Conservation (phyloP, 2,113 vertebrate species). For the Beaufortia kweichowensis region DNA sequence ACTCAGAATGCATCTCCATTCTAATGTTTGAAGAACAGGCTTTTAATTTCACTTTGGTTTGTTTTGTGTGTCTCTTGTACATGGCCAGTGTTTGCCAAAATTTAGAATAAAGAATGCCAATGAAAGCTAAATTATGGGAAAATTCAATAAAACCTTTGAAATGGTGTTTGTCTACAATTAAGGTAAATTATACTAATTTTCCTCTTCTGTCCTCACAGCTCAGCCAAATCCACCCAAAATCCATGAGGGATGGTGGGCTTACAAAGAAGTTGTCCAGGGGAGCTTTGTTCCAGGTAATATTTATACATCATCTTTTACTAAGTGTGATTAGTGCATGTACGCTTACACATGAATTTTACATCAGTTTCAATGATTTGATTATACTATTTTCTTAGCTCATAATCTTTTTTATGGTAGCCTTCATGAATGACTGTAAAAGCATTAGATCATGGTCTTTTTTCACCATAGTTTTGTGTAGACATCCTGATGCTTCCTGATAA, state of each 20-base stretch:
- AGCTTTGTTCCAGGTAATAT: conserved; percentile 97
- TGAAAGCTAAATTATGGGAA: neutral
- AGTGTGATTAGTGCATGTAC: neutral
- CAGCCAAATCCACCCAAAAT: conserved; percentile 96
- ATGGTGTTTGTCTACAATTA: conserved; percentile 30
- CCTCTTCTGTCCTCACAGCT: conserved; percentile 73
- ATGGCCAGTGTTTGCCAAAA: conserved; percentile 41
- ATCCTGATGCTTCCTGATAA: too few species aligned
- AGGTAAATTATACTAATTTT: conserved; percentile 40
- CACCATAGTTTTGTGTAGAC: too few species aligned
- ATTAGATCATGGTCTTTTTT: neutral
- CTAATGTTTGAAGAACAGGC: conserved; percentile 49
- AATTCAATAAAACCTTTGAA: neutral
- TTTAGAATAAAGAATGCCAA: conserved; percentile 39
- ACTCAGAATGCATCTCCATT: conserved; percentile 60
- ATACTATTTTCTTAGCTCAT: neutral
- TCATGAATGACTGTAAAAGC: neutral
- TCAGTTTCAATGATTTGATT: neutral
- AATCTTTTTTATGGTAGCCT: too few species aligned
- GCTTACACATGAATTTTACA: neutral
- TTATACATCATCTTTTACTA: conserved; percentile 23
- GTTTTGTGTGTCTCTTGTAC: conserved; percentile 17
- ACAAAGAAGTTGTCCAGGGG: conserved; percentile 98
- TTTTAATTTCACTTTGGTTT: conserved; percentile 45
- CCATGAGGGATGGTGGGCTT: conserved; percentile 99